phyloP scores from a whole-genome alignment of 2,888 invertebrate genomes.

The Acanthoscelides obtectus region DNA sequence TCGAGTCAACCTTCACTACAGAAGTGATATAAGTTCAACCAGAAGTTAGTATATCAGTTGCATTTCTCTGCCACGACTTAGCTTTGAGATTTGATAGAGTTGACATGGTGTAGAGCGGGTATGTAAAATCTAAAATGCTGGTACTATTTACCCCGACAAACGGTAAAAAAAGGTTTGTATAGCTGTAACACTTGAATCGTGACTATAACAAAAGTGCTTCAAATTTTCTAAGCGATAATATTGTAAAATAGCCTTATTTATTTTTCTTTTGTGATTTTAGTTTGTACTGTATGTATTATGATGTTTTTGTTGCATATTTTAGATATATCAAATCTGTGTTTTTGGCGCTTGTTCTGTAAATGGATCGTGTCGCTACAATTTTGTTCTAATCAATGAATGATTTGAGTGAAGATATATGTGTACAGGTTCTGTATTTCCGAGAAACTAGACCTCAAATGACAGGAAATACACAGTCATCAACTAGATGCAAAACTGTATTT shows the following conservation, averaged over 20 bases:
- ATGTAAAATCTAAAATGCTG: not conserved
- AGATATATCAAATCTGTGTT: not conserved
- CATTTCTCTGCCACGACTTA: too few species aligned
- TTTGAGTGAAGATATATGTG: not conserved
- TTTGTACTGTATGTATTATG: not conserved
- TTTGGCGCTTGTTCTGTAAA: not conserved
- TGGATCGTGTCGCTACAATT: not conserved
- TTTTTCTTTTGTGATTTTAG: not conserved
- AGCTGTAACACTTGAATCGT: constrained; percentile 10
- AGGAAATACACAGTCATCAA: not conserved
- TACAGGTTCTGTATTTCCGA: not conserved
- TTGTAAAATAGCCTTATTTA: not conserved
- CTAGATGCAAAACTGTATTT: too few species aligned
- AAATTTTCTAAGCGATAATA: constrained; percentile 15
- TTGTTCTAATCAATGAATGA: not conserved
- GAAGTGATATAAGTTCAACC: too few species aligned
- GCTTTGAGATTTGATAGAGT: too few species aligned
- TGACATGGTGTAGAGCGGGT: too few species aligned
- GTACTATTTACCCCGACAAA: not conserved
- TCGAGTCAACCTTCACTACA: too few species aligned
- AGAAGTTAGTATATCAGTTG: too few species aligned
- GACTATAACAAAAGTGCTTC: constrained; percentile 33
- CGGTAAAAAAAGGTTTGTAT: not conserved
- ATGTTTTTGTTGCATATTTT: not conserved
- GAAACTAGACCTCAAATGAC: not conserved